Percentiles rank a stretch among this genome's conserved stretches.
Evolutionary conservation across 2,888 invertebrate genomes (phyloP).

Genomic region (Pristionchus fissidentatus): DNA sequence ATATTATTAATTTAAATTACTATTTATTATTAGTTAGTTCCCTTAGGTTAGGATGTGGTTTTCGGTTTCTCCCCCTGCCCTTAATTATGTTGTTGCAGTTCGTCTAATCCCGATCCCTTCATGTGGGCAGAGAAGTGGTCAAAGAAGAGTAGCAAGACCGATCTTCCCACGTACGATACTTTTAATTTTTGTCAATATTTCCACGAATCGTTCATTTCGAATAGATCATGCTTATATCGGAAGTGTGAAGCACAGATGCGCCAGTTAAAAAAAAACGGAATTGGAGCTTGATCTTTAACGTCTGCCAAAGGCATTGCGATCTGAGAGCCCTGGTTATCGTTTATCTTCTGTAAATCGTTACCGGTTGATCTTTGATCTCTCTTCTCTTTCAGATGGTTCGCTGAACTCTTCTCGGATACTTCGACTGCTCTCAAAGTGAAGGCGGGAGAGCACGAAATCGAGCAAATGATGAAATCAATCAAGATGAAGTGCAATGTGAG

Average conservation of each 20-base stretch:
- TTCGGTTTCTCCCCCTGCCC: neutral
- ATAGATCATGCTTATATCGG: neutral
- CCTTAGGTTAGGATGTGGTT: neutral
- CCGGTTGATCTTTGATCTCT: neutral
- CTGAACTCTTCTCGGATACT: constrained; percentile 50
- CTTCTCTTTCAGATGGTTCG: constrained; percentile 24
- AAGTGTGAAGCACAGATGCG: neutral
- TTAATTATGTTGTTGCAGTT: neutral
- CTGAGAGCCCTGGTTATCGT: too few species aligned
- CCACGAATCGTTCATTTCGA: neutral
- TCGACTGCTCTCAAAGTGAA: constrained; percentile 55
- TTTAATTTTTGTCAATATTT: neutral
- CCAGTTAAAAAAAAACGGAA: neutral
- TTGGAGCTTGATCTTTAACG: too few species aligned
- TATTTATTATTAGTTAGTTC: neutral
- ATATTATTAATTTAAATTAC: neutral
- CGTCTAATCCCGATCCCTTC: constrained; percentile 32
- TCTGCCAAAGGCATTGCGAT: too few species aligned
- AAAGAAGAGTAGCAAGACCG: constrained; percentile 16
- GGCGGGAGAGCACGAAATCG: constrained; percentile 48
- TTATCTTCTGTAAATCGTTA: too few species aligned
- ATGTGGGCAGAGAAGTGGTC: constrained; percentile 48
- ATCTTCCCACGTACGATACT: neutral
- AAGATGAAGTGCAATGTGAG: constrained; percentile 46
- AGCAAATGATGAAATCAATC: constrained; percentile 45